A percentile compares a stretch with the other conserved stretches of the same genome.
Evolutionary conservation across 53 echinoderm and acorn worm genomes (phyloP).

Genomic region (Echinarachnius parma): DNA sequence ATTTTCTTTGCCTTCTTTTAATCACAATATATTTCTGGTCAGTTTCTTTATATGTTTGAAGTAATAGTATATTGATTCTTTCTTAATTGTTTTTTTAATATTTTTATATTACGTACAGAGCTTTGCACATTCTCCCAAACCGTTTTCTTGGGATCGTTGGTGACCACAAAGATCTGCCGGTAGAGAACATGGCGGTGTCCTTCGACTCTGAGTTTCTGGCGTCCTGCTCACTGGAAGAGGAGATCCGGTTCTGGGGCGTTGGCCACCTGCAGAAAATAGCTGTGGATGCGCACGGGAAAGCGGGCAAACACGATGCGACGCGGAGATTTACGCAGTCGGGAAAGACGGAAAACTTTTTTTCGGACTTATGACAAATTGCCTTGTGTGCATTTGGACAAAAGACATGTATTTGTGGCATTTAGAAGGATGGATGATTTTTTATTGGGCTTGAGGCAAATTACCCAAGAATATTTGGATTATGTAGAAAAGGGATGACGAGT

Average conservation of each 20-base stretch:
- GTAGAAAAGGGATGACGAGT: too few species aligned
- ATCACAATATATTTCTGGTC: too few species aligned
- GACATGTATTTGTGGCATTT: too few species aligned
- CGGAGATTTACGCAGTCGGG: slow-evolving; percentile 71
- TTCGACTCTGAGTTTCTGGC: slow-evolving; percentile 57
- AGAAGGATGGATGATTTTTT: too few species aligned
- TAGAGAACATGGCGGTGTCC: slow-evolving; percentile 69
- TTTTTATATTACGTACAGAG: slow-evolving; percentile 46
- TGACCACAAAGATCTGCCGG: slow-evolving; percentile 80
- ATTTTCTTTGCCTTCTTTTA: too few species aligned
- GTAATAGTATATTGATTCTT: too few species aligned
- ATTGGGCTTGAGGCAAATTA: too few species aligned
- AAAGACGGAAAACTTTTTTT: slow-evolving; percentile 87
- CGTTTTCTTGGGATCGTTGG: slow-evolving; percentile 88
- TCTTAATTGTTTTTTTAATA: too few species aligned
- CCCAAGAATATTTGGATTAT: too few species aligned
- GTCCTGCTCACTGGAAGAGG: slow-evolving; percentile 85
- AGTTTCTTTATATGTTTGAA: too few species aligned
- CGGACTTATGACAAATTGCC: slow-evolving; percentile 50
- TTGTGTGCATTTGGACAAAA: too few species aligned
- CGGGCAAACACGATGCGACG: slow-evolving; percentile 58
- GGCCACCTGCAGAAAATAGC: slow-evolving; percentile 66
- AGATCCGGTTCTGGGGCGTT: slow-evolving; percentile 93
- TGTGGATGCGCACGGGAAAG: slow-evolving; percentile 66
- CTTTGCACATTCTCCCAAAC: slow-evolving; percentile 82